Conservation (phyloP, 1,140 invertebrate genomes). For the Melitaea cinxia region DNA sequence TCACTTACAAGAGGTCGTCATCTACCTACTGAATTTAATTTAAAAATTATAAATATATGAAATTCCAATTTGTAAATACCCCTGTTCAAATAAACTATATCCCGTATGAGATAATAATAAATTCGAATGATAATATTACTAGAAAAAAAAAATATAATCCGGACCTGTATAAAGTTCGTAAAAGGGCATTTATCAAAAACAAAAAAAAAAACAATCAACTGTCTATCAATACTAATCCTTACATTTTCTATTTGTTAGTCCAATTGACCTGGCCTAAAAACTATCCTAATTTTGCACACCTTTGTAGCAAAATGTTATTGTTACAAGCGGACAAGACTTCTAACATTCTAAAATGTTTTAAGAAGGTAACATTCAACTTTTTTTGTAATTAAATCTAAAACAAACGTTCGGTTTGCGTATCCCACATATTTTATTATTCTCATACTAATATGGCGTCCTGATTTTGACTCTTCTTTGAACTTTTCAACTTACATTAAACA, state of each 20-base stretch:
- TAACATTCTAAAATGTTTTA: constrained; percentile 11
- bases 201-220: constrained; percentile 9
- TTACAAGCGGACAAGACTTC: constrained; percentile 17
- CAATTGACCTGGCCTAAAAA: constrained; percentile 60
- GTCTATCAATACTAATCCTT: constrained; percentile 5
- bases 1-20: not conserved
- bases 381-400: not conserved
- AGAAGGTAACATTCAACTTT: constrained; percentile 1
- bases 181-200: constrained; percentile 9
- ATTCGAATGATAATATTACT: constrained; percentile 3
- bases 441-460: constrained; percentile 31
- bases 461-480: constrained; percentile 19
- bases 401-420: not conserved
- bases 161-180: not conserved
- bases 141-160: constrained; percentile 8
- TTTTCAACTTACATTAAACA: constrained; percentile 5
- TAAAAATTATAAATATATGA: constrained; percentile 2
- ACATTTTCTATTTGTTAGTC: constrained; percentile 46
- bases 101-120: not conserved
- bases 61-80: not conserved
- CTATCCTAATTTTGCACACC: constrained; percentile 50
- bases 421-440: not conserved
- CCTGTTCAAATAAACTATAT: not conserved
- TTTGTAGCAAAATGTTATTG: constrained; percentile 2
- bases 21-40: not conserved